phyloP scores from a whole-genome alignment of 1,140 invertebrate genomes.

The Drosophila teissieri region DNA sequence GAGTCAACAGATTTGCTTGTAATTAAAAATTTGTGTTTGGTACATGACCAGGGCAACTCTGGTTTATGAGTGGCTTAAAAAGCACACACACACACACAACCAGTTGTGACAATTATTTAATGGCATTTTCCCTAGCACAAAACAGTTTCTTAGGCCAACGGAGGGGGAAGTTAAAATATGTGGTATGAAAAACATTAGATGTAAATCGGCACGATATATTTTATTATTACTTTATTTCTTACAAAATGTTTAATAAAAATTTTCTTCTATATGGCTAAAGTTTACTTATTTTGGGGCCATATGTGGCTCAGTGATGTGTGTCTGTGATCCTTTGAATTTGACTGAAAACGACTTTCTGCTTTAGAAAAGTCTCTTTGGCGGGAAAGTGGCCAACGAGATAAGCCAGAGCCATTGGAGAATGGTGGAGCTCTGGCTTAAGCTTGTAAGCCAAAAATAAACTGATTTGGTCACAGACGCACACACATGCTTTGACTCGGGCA shows the following conservation, averaged over 20 bases:
- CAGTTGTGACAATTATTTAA: slow-evolving; percentile 21
- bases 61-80: slow-evolving; percentile 20
- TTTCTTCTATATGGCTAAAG: no score
- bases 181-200: no score
- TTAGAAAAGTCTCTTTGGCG: slow-evolving; percentile 8
- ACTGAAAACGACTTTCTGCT: slow-evolving; percentile 35
- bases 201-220: no score
- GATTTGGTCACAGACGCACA: slow-evolving; percentile 24
- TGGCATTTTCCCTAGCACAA: neutral
- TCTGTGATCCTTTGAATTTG: slow-evolving; percentile 19
- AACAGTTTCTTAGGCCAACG: neutral
- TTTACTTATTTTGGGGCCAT: slow-evolving; percentile 5
- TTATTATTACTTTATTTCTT: no score
- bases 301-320: no score
- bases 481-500: slow-evolving; percentile 4
- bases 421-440: slow-evolving; percentile 16
- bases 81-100: slow-evolving; percentile 4
- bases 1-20: slow-evolving; percentile 51
- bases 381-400: slow-evolving; percentile 4
- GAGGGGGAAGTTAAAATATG: no score
- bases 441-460: slow-evolving; percentile 47
- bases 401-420: slow-evolving; percentile 8
- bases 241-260: no score
- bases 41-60: slow-evolving; percentile 11
- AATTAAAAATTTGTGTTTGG: slow-evolving; percentile 44